phyloP scores from a whole-genome alignment of 2,888 invertebrate genomes.

The Lepeophtheirus nordmannii region DNA sequence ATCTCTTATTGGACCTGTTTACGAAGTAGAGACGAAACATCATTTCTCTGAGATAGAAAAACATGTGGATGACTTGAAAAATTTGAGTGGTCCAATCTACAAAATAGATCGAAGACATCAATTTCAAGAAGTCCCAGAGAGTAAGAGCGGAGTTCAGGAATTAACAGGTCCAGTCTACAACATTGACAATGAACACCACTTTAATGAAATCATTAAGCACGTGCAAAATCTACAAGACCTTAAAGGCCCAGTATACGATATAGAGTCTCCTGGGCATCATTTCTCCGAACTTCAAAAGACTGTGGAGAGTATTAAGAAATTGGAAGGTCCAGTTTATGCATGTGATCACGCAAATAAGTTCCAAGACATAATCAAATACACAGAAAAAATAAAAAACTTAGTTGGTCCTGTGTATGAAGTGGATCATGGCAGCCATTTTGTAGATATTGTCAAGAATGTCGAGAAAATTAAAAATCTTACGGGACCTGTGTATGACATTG shows the following conservation, averaged over 20 bases:
- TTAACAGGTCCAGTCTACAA: slow-evolving; percentile 19
- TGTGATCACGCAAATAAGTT: slow-evolving; percentile 10
- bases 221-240: background rate
- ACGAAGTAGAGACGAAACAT: slow-evolving; percentile 11
- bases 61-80: background rate
- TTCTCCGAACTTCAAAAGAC: slow-evolving; percentile 4
- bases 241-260: slow-evolving; percentile 15
- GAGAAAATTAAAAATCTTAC: slow-evolving; percentile 18
- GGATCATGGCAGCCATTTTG: slow-evolving; percentile 6
- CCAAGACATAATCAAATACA: slow-evolving; percentile 9
- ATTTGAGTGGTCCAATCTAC: slow-evolving; percentile 20
- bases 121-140: background rate
- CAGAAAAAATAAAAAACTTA: slow-evolving; percentile 18
- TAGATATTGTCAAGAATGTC: slow-evolving; percentile 11
- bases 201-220: slow-evolving; percentile 14
- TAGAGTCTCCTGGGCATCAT: slow-evolving; percentile 7
- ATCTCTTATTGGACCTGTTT: slow-evolving; percentile 20
- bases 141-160: background rate
- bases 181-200: background rate
- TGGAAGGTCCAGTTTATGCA: slow-evolving; percentile 14
- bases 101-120: slow-evolving; percentile 5
- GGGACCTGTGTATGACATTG: slow-evolving; percentile 12
- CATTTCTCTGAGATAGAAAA: slow-evolving; percentile 14
- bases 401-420: slow-evolving; percentile 22
- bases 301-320: slow-evolving; percentile 12